These are phyloP conservation scores for Ellobius talpinus DNA, from an alignment of 2,113 vertebrate genomes.

Conservation along the genomic window DNA sequence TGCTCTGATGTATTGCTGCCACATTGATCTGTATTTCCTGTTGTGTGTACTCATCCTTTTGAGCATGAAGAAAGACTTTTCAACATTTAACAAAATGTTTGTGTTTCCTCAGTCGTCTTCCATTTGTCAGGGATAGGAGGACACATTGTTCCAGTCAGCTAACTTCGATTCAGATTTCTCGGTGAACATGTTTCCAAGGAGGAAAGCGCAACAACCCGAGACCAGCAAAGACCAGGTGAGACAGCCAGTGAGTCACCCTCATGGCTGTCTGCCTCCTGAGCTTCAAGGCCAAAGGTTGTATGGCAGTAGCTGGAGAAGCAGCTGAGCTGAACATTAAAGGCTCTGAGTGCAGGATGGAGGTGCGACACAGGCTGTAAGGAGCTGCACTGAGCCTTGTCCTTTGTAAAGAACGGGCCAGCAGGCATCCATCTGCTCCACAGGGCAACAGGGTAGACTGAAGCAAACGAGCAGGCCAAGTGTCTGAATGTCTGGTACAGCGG, in stretches of 20 bases:
- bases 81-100: accelerated
- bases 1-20: background rate
- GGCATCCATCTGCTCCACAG: no score
- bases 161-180: background rate
- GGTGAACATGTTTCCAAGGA: background rate
- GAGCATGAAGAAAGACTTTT: background rate
- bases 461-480: background rate
- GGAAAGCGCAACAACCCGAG: background rate
- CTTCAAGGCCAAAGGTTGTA: background rate
- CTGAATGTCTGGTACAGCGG: background rate
- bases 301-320: background rate
- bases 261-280: background rate
- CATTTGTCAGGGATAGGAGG: accelerated
- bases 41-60: accelerated
- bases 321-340: background rate
- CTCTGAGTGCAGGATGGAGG: background rate
- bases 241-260: background rate
- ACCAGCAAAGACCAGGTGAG: background rate
- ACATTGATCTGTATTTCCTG: accelerated
- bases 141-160: background rate
- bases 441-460: background rate
- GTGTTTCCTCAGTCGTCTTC: background rate
- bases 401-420: accelerated
- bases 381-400: background rate
- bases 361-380: background rate